These are phyloP conservation scores for Zootermopsis nevadensis DNA, from an alignment of 2,888 invertebrate species.

Conservation along the genomic window DNA sequence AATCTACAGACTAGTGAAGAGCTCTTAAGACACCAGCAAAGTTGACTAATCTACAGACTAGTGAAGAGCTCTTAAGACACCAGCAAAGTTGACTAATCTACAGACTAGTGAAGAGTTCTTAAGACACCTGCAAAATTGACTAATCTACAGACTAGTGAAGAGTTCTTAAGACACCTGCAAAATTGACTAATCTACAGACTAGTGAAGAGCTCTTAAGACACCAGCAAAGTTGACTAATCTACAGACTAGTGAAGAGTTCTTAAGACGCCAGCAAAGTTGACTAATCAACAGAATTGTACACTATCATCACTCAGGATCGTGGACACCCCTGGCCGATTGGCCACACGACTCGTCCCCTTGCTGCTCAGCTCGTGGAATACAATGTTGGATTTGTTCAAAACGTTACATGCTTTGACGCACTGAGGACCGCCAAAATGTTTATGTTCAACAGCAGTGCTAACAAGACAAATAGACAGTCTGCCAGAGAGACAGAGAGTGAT, in stretches of 20 bases:
- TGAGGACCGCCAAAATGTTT: conserved; percentile 41
- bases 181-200: not conserved
- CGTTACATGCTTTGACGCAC: conserved; percentile 38
- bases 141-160: too few species aligned
- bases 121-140: too few species aligned
- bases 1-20: too few species aligned
- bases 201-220: too few species aligned
- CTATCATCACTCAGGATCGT: not conserved
- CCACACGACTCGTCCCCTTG: conserved; percentile 16
- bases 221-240: too few species aligned
- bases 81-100: too few species aligned
- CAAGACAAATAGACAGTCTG: conserved; percentile 31
- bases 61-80: too few species aligned
- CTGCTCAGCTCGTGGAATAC: conserved; percentile 19
- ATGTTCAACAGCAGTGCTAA: conserved; percentile 40
- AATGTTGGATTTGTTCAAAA: conserved; percentile 40
- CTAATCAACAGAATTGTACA: not conserved
- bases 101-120: too few species aligned
- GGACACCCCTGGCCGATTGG: conserved; percentile 11
- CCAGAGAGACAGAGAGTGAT: not conserved
- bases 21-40: too few species aligned
- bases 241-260: too few species aligned
- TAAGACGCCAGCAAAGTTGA: too few species aligned
- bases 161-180: too few species aligned
- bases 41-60: not conserved